These are phyloP conservation scores for Argyra leucocephala DNA, from an alignment of 2,888 invertebrate species.

Conservation along the genomic window DNA sequence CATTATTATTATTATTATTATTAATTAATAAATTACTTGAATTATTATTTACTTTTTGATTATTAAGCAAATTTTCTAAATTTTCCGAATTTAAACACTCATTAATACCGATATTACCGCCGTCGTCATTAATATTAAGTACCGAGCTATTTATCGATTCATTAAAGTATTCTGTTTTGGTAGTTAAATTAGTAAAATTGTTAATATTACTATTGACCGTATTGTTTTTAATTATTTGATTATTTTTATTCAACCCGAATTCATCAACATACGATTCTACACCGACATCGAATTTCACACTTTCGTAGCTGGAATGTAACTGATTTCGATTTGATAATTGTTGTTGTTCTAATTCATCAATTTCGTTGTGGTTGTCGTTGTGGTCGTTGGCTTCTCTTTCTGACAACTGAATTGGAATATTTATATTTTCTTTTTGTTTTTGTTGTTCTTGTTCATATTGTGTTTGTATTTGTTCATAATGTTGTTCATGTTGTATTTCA, in stretches of 20 bases:
- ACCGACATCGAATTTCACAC: neutral
- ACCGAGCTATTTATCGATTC: conserved; percentile 23
- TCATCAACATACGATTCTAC: too few relatives aligned
- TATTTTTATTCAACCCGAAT: neutral
- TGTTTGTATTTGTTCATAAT: neutral
- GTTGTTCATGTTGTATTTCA: neutral
- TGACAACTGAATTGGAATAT: neutral
- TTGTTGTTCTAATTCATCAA: too few relatives aligned
- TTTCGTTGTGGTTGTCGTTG: neutral
- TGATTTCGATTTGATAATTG: too few relatives aligned
- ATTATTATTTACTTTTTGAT: neutral
- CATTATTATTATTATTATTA: neutral
- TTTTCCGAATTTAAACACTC: conserved; percentile 11
- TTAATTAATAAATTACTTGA: neutral
- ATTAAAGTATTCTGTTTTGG: conserved; percentile 21
- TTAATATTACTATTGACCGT: conserved; percentile 8
- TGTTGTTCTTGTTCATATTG: neutral
- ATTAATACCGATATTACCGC: conserved; percentile 20
- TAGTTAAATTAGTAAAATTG: conserved; percentile 22
- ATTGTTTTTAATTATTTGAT: conserved; percentile 4
- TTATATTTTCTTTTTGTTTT: neutral
- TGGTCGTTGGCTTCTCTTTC: neutral
- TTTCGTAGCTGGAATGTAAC: conserved; percentile 40
- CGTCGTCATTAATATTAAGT: conserved; percentile 18
- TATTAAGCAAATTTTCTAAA: neutral